Evolutionary conservation across 1,140 invertebrate species (phyloP).

Genomic region (Mamestra configurata): DNA sequence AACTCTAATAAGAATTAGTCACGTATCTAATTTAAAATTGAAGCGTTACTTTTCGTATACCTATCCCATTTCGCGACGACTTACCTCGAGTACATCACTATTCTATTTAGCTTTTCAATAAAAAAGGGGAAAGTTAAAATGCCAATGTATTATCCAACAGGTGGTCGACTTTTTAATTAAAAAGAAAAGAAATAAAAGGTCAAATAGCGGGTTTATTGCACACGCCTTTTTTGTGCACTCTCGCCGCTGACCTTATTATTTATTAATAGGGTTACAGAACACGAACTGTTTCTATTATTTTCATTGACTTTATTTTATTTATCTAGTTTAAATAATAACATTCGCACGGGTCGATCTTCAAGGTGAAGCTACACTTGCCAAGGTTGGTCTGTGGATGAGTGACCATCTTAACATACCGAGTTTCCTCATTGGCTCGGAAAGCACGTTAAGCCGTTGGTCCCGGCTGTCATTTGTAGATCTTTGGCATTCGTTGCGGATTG

Average conservation of each 20-base stretch:
- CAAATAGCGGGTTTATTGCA: conserved; percentile 9
- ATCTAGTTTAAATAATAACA: too few species aligned
- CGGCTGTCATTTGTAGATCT: too few species aligned
- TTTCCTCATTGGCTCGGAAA: too few species aligned
- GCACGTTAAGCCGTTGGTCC: too few species aligned
- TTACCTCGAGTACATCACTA: conserved; percentile 30
- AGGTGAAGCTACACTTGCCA: too few species aligned
- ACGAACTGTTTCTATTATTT: too few species aligned
- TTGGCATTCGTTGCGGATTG: too few species aligned
- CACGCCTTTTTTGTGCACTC: background rate
- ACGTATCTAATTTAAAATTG: conserved; percentile 17
- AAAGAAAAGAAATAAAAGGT: conserved; percentile 16
- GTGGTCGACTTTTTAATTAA: conserved; percentile 12
- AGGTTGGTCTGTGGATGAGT: too few species aligned
- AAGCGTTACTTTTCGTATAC: conserved; percentile 13
- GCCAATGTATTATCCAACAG: conserved; percentile 35
- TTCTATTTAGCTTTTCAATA: conserved; percentile 32
- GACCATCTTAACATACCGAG: too few species aligned
- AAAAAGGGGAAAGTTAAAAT: conserved; percentile 37
- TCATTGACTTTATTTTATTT: background rate
- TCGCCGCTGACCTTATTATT: background rate
- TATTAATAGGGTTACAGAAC: background rate
- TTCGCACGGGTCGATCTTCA: too few species aligned
- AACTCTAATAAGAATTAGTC: conserved; percentile 3
- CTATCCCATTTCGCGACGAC: background rate